Percentiles rank a stretch among this genome's conserved stretches.
Evolutionary conservation across 1,140 invertebrate species (phyloP).

Genomic region (Dendrolimus kikuchii): DNA sequence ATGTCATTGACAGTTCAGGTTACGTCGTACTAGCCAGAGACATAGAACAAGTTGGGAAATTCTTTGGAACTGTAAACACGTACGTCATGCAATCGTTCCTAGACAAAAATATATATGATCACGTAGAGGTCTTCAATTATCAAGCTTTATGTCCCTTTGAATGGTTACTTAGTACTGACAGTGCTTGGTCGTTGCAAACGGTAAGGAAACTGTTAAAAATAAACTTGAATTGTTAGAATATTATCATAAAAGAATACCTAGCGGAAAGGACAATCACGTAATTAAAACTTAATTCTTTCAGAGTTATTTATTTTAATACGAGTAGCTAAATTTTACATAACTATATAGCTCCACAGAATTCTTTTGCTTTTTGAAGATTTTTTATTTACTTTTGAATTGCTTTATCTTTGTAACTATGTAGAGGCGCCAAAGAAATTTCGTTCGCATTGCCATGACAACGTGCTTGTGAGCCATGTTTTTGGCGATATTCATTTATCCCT

Average conservation of each 20-base stretch:
- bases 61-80: conserved; percentile 89
- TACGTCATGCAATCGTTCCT: conserved; percentile 84
- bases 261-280: not conserved
- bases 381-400: too few relatives aligned
- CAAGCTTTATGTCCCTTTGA: conserved; percentile 81
- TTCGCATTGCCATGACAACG: too few relatives aligned
- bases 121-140: conserved; percentile 88
- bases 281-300: too few relatives aligned
- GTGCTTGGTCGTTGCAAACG: conserved; percentile 34
- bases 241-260: not conserved
- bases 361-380: too few relatives aligned
- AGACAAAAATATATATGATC: conserved; percentile 80
- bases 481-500: too few relatives aligned
- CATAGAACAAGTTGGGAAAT: conserved; percentile 80
- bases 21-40: conserved; percentile 87
- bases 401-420: too few relatives aligned
- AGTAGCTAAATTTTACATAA: too few relatives aligned
- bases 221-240: not conserved
- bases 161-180: conserved; percentile 23
- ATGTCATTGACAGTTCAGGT: conserved; percentile 90
- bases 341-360: too few relatives aligned
- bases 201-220: conserved; percentile 20
- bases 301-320: too few relatives aligned
- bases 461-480: too few relatives aligned
- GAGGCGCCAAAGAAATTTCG: too few relatives aligned